Conservation (phyloP, 2,888 invertebrate species). For the Bembecia ichneumoniformis region DNA sequence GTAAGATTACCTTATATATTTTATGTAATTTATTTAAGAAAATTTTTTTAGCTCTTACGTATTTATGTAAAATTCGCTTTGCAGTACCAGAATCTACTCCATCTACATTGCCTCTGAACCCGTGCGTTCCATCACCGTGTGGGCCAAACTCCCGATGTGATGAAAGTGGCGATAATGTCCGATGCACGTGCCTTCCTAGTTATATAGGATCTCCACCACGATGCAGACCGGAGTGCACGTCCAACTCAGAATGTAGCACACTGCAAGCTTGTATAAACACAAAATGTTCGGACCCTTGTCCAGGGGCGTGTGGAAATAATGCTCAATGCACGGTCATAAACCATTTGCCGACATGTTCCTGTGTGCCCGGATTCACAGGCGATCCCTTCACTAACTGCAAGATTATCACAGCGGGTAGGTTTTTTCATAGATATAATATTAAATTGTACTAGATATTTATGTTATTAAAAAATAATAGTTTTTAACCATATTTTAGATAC, state of each 20-base stretch:
- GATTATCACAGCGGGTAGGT: conserved; percentile 12
- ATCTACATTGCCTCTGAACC: conserved; percentile 52
- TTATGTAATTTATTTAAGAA: neutral
- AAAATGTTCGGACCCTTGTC: conserved; percentile 83
- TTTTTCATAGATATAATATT: neutral
- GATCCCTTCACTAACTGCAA: conserved; percentile 78
- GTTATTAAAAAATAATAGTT: conserved; percentile 9
- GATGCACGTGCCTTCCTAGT: conserved; percentile 80
- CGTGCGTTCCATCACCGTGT: conserved; percentile 83
- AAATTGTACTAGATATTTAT: neutral
- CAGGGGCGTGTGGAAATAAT: conserved; percentile 82
- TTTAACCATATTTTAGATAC: conserved; percentile 36
- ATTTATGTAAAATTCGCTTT: conserved; percentile 7
- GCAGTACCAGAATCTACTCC: conserved; percentile 39
- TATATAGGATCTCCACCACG: conserved; percentile 83
- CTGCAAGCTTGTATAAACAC: conserved; percentile 79
- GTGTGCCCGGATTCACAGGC: conserved; percentile 77
- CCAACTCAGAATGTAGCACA: conserved; percentile 80
- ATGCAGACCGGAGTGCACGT: conserved; percentile 81
- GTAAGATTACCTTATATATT: conserved; percentile 27
- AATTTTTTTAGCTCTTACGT: neutral
- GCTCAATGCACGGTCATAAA: conserved; percentile 81
- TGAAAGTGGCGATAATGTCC: conserved; percentile 75
- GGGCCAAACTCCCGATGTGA: conserved; percentile 83
- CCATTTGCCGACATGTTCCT: conserved; percentile 79